Evolutionary conservation across 2,113 vertebrate species (phyloP).

Genomic region (Otocyon megalotis): DNA sequence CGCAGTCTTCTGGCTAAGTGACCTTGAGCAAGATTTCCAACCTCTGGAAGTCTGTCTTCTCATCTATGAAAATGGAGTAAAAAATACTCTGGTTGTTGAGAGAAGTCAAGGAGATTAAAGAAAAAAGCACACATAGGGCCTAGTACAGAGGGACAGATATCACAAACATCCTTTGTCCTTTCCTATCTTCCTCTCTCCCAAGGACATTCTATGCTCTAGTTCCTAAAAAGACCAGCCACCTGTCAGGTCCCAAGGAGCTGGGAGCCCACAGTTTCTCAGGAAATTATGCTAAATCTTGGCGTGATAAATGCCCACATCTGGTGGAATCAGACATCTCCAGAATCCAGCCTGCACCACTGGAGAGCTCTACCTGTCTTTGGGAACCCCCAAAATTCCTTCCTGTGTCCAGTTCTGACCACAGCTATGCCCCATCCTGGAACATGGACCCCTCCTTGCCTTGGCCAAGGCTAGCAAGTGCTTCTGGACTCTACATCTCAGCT

Average conservation of each 20-base stretch:
- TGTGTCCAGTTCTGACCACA: background rate
- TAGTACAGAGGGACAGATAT: fast-evolving
- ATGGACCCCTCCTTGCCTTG: fast-evolving
- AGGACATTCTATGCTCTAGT: background rate
- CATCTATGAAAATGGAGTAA: background rate
- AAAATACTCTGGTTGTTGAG: background rate
- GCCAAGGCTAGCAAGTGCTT: background rate
- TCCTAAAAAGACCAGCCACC: background rate
- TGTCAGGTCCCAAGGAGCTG: background rate
- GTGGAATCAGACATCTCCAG: background rate
- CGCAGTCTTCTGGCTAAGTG: background rate
- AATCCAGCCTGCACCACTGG: background rate
- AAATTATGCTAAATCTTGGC: background rate
- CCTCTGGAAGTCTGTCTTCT: background rate
- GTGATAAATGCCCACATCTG: fast-evolving
- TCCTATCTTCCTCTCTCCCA: background rate
- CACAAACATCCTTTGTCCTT: background rate
- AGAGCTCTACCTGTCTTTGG: background rate
- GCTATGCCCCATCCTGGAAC: fast-evolving
- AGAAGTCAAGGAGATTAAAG: background rate
- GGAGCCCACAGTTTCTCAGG: background rate
- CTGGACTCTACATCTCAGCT: fast-evolving
- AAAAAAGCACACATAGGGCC: background rate
- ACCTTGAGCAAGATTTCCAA: background rate
- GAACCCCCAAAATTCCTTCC: background rate